Evolutionary conservation across 2,888 invertebrate genomes (phyloP).

Genomic region (Morpho helenor): DNA sequence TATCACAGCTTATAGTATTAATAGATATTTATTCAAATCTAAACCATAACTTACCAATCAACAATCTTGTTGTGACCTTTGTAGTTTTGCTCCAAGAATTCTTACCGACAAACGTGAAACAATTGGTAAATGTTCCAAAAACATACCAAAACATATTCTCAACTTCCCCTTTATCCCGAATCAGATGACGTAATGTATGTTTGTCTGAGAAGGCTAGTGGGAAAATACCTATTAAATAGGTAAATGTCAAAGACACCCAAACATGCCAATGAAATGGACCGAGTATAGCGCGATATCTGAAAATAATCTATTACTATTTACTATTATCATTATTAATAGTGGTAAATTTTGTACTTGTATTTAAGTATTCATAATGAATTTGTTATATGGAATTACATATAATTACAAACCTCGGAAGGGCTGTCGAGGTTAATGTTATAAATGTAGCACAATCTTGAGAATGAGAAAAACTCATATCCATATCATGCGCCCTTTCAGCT

Average conservation of each 20-base stretch:
- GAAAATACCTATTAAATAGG: conserved; percentile 86
- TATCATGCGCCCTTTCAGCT: conserved; percentile 59
- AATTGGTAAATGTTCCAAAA: conserved; percentile 91
- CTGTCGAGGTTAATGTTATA: conserved; percentile 87
- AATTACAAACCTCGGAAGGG: conserved; percentile 81
- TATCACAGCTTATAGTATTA: too few species aligned
- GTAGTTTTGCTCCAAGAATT: conserved; percentile 85
- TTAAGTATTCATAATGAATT: too few species aligned
- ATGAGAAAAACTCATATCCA: conserved; percentile 83
- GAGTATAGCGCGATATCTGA: conserved; percentile 88
- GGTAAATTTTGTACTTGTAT: too few species aligned
- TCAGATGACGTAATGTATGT: conserved; percentile 81
- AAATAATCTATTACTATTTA: conserved; percentile 19
- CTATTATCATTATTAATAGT: too few species aligned
- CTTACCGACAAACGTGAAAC: conserved; percentile 84
- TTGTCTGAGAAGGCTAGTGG: conserved; percentile 87
- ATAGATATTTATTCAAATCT: too few species aligned
- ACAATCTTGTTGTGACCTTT: conserved; percentile 83
- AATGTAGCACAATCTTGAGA: conserved; percentile 88
- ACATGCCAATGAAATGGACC: conserved; percentile 91
- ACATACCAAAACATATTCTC: conserved; percentile 94
- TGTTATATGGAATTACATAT: background rate
- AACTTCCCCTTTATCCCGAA: conserved; percentile 84
- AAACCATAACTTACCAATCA: conserved; percentile 80
- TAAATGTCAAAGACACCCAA: conserved; percentile 85